Evolutionary conservation across 2,888 invertebrate genomes (phyloP).

Genomic region (Scaeva pyrastri): DNA sequence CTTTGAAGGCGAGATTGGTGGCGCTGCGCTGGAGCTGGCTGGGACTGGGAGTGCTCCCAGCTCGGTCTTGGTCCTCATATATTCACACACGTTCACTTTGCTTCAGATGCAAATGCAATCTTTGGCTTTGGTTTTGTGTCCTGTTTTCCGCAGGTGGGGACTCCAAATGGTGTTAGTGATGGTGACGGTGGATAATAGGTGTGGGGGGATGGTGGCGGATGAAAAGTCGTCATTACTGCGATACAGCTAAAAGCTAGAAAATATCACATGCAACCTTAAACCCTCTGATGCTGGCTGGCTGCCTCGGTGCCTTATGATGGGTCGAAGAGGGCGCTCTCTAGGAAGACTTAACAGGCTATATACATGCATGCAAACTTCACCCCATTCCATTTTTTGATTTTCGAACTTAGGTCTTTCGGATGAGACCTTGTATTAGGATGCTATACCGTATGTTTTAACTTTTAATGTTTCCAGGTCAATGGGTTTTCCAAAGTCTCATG

Average conservation of each 20-base stretch:
- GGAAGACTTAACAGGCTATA: not conserved
- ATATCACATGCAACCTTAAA: conserved; percentile 64
- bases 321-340: conserved; percentile 9
- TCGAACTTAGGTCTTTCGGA: conserved; percentile 68
- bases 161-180: not conserved
- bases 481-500: conserved; percentile 72
- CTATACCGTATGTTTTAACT: conserved; percentile 73
- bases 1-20: conserved; percentile 6
- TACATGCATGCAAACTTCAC: not conserved
- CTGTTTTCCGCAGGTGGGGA: not conserved
- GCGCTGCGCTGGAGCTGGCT: too few relatives aligned
- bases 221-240: conserved; percentile 36
- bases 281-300: too few relatives aligned
- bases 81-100: conserved; percentile 55
- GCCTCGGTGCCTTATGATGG: conserved; percentile 18
- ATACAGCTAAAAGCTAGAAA: conserved; percentile 34
- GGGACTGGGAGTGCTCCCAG: not conserved
- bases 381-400: conserved; percentile 29
- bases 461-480: conserved; percentile 76
- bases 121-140: conserved; percentile 58
- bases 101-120: conserved; percentile 73
- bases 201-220: not conserved
- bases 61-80: not conserved
- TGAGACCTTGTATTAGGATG: conserved; percentile 73
- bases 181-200: not conserved